phyloP scores from a whole-genome alignment of 2,888 invertebrate genomes.

The Gnatocerus cornutus region DNA sequence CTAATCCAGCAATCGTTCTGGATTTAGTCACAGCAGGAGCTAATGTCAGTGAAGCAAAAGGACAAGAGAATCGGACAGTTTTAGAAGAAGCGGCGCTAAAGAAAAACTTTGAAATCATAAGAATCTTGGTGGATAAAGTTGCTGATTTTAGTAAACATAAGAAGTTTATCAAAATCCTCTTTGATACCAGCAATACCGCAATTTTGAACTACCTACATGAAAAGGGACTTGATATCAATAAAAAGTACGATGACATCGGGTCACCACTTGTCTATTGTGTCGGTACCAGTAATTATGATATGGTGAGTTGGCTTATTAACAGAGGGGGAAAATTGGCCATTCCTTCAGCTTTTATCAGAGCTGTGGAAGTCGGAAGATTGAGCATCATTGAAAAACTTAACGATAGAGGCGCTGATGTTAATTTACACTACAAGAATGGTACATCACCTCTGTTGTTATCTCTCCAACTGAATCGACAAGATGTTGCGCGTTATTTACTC shows the following conservation, averaged over 20 bases:
- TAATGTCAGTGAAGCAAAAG: too few relatives aligned
- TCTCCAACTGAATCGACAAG: neutral
- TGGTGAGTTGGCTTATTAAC: neutral
- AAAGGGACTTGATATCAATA: neutral
- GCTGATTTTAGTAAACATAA: neutral
- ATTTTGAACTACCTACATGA: neutral
- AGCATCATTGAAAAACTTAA: neutral
- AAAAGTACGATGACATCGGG: neutral
- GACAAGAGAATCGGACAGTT: too few relatives aligned
- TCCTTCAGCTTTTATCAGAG: neutral
- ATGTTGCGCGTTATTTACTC: neutral
- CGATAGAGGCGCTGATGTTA: neutral
- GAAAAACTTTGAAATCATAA: too few relatives aligned
- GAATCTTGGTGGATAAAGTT: too few relatives aligned
- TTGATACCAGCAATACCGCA: neutral
- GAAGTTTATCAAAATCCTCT: neutral
- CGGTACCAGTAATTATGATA: neutral
- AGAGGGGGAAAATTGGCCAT: neutral
- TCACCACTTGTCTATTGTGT: neutral
- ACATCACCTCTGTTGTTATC: neutral
- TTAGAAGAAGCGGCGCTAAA: too few relatives aligned
- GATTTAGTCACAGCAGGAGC: too few relatives aligned
- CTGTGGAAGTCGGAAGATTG: neutral
- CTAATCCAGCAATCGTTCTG: neutral
- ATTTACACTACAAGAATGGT: neutral